Evolutionary conservation across 2,797 vertebrate species (phyloP).

Genomic region (Chelon labrosus): DNA sequence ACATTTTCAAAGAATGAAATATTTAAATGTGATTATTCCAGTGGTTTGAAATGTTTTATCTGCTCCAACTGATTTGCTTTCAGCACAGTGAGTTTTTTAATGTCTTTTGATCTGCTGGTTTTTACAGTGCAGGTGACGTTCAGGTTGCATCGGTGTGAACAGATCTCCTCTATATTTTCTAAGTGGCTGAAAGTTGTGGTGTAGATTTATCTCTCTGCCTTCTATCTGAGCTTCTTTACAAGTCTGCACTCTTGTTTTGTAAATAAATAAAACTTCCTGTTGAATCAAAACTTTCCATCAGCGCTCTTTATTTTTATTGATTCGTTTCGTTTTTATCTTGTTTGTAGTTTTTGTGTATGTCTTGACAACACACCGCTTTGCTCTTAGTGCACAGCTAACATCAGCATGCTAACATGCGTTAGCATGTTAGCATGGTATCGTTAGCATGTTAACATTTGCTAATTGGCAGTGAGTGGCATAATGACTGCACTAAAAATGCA

Average conservation of each 20-base stretch:
- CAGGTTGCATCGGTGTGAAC: slow-evolving; percentile 44
- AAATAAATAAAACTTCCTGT: slow-evolving; percentile 63
- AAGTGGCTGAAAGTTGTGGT: slow-evolving; percentile 55
- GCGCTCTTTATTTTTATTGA: neutral
- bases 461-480: too few relatives aligned
- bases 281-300: neutral
- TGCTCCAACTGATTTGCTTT: slow-evolving; percentile 2
- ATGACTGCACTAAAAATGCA: too few relatives aligned
- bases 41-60: neutral
- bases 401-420: too few relatives aligned
- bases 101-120: slow-evolving; percentile 12
- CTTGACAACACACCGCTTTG: too few relatives aligned
- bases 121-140: slow-evolving; percentile 36
- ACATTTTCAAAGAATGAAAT: neutral
- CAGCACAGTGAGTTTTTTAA: slow-evolving; percentile 1
- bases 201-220: slow-evolving; percentile 47
- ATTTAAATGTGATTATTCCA: neutral
- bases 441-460: too few relatives aligned
- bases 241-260: slow-evolving; percentile 59
- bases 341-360: neutral
- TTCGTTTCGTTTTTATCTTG: neutral
- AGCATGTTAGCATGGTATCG: too few relatives aligned
- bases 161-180: slow-evolving; percentile 61
- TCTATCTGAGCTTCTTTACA: slow-evolving; percentile 54
- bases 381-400: too few relatives aligned